phyloP scores from a whole-genome alignment of 2,888 invertebrate genomes.

The Frankliniella fusca region DNA sequence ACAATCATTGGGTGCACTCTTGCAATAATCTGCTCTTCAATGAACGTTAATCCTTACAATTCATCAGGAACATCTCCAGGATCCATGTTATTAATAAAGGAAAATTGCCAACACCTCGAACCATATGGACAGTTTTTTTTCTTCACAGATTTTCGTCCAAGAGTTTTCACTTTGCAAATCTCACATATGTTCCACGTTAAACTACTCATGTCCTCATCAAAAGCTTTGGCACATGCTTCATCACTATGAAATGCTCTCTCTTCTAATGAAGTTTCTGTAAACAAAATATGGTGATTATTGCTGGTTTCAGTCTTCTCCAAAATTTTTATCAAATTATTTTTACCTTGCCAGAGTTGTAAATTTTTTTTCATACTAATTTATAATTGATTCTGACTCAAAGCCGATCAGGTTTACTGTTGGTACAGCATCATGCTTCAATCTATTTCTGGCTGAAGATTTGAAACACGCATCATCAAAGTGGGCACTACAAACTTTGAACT shows the following conservation, averaged over 20 bases:
- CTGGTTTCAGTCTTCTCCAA: not conserved
- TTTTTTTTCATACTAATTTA: not conserved
- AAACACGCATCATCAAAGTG: not conserved
- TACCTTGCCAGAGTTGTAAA: not conserved
- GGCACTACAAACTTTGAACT: not conserved
- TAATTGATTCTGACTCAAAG: not conserved
- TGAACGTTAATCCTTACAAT: slow-evolving; percentile 26
- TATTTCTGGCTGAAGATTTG: not conserved
- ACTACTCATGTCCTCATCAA: not conserved
- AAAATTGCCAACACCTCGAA: not conserved
- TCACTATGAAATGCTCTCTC: not conserved
- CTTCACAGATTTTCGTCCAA: not conserved
- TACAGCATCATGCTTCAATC: not conserved
- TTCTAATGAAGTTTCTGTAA: not conserved
- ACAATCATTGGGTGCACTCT: slow-evolving; percentile 33
- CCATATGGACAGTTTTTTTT: not conserved
- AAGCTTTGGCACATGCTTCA: not conserved
- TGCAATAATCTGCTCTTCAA: slow-evolving; percentile 32
- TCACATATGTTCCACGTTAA: not conserved
- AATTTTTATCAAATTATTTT: not conserved
- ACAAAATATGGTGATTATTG: not conserved
- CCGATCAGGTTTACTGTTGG: not conserved
- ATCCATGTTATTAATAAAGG: not conserved
- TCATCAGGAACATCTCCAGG: slow-evolving; percentile 27
- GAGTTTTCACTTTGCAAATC: not conserved